Base-by-base conservation (phyloP, 2,113 vertebrate species). In the Chaetorhynchus papuensis region DNA sequence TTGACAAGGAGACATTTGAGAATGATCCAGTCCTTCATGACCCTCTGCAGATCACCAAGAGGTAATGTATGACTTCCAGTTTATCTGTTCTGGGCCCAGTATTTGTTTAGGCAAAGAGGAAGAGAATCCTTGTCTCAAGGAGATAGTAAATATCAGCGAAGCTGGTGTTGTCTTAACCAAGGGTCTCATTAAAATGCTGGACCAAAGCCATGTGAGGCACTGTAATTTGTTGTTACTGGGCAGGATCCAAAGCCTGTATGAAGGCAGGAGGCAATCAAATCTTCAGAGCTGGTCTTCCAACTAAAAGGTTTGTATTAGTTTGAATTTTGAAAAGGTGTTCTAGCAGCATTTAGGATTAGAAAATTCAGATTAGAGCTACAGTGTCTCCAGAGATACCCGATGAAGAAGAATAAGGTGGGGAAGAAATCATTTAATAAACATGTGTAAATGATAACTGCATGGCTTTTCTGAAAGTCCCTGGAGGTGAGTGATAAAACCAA, bases 1-100 rank as follows among this genome's bases (percentile, higher is more conserved):
- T 99, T 89, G 99, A 99, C 97, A 99, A 99, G 94, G 99, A 99
- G 96, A 98, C 98, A 12, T 99, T 99, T 97, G 98, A 99, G 89
- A 98, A 96, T 87, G 98, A 99, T 92, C 98, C 97, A n/a, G 97
- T 98, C 30, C 98, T 99, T 64, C 97, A 97, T 7, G 98, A 99
- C 94, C 99, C 99, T 20, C 97, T 99, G 80, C 98, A 99, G 91
- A 99, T 99, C 95, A 99, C 99, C 82, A 99, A 99, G 96, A 99
- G 99, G 99, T 99, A 98, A 95, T 72, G 11, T 17, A 21, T 93
- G 91, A 53, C 42, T 69, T 82, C 7, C 4, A 35, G 20, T 57
- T 41, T 33, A 0, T 56, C 35, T 77, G 3, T 54, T 88, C 11
- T 86, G 30, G 19, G 8, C n/a, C 10, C 24, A 27, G 13, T 60